phyloP scores from a whole-genome alignment of 2,888 invertebrate species.

The Serrognathus titanus region DNA sequence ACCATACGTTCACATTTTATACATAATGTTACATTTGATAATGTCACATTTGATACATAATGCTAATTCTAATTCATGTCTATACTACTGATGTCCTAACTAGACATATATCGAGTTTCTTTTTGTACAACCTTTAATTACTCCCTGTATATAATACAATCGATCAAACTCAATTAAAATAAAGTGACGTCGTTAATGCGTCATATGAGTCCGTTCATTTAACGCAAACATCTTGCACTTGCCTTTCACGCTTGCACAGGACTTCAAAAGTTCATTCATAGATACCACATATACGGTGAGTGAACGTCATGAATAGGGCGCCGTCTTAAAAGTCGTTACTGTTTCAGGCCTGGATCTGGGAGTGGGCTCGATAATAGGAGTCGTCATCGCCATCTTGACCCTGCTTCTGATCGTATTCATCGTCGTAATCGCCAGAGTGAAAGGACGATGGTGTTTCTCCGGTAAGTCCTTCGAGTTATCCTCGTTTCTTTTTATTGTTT shows the following conservation, averaged over 20 bases:
- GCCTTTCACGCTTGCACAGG: slow-evolving; percentile 24
- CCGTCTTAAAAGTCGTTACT: no score
- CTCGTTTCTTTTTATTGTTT: slow-evolving; percentile 3
- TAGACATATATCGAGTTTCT: no score
- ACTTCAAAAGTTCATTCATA: slow-evolving; percentile 33
- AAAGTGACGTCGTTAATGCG: no score
- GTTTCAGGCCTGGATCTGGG: slow-evolving; percentile 65
- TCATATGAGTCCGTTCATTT: no score
- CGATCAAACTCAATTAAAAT: no score
- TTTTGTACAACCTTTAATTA: not conserved
- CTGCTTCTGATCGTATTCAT: slow-evolving; percentile 62
- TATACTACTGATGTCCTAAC: no score
- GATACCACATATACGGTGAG: slow-evolving; percentile 27
- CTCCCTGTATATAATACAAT: no score
- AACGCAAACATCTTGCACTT: not conserved
- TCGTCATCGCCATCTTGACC: slow-evolving; percentile 67
- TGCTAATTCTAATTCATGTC: no score
- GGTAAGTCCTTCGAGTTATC: slow-evolving; percentile 58
- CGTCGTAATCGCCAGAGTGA: slow-evolving; percentile 72
- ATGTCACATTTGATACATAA: no score
- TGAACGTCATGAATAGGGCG: slow-evolving; percentile 1
- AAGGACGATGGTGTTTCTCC: slow-evolving; percentile 83
- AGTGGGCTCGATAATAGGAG: slow-evolving; percentile 74
- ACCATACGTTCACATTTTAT: no score
- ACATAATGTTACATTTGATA: no score